Base-by-base conservation (phyloP, 2,113 vertebrate genomes). In the Poeciliopsis turrubarensis region DNA sequence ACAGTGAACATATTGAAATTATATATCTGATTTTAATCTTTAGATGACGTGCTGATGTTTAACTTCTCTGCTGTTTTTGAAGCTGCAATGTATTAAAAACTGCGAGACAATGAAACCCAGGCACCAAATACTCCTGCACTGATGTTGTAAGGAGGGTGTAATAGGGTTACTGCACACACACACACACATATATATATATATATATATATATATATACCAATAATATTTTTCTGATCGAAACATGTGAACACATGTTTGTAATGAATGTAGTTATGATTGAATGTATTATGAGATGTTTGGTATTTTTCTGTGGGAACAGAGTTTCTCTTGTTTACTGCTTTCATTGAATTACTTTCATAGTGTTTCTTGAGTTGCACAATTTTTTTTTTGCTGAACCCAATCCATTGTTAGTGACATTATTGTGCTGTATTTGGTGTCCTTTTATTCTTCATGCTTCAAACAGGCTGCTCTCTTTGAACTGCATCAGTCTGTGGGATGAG, bases 231-330 rank as follows among this genome's bases (percentile, higher is more conserved):
- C 5, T 39, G 75, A 77, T 85, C 63, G 32, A 75, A 60, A 71
- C 70, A 1, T 66, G 68, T 87, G 73, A 78, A 60, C 44, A 41
- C 41, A 25, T 41, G 72, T 27, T 31, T 15, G 32, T 22, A 51
- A 78, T 85, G 84, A 89, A 86, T 89, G 84, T 87, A 78, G 30
- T 64, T 19, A 78, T 72, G 64, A 60, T 31, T 80, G 83, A 86
- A 87, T 75, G 82, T 70, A 77, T n/a, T 68, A 27, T 77, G 27
- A 34, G 17, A 31, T 65, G 37, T 26, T 44, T 26, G 14, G 32
- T 73, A 47, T 84, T 80, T 30, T 14, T 8, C 25, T 57, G 25
- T 57, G 12, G 12, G 39, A 41, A 15, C 14, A 41, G 39, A 41
- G n/a, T 32, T 67, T 68, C 3, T 47, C 15, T 41, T 25, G 8